Base-by-base conservation (phyloP, 1,140 invertebrate species). In the Drosophila yakuba region DNA sequence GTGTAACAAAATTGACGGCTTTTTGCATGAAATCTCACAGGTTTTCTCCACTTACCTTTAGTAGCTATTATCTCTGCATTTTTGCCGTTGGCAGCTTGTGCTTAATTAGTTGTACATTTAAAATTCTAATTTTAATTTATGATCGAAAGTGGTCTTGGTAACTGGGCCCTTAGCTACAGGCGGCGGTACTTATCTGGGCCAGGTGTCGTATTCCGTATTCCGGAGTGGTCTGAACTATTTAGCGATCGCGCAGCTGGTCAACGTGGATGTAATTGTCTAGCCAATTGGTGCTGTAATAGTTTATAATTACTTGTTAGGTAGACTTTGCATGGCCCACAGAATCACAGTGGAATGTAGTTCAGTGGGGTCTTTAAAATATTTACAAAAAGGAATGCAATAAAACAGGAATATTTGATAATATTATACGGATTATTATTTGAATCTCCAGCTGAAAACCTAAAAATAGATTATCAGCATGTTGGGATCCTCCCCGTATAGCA, bases 121-220 rank as follows among this genome's bases (percentile, higher is more conserved):
- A 84, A 89, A 88, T 88, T 89, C 80, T 88, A 88, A 88, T 84
- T 72, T 71, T 80, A 80, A 89, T 89, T 89, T 89, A 88, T 89
- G 80, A 80, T 88, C 78, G 83, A 88, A 89, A 89, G 83, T 80
- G 66, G 83, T 81, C 51, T 60, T 52, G 44, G 64, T 72, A 61
- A 67, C 41, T 28, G 17, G 66, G 60, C 73, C 74, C 68, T 74
- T 76, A 72, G 63, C 55, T 59, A 52, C 58, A 23, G 38, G 23
- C 32, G 62, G 57, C 50, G 14, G 43, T 67, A 83, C 77, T 80
- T 80, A 61, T 63, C 76, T 74, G 73, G 80, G 80, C 84, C 84
- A 88, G 84, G 84, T 88, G 84, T 72, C 64, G 60, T 52, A 41
- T 48, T 39, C 74, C 64, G 60, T 52, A 41, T 57, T 39, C 63